Evolutionary conservation across 2,113 vertebrate genomes (phyloP), one percentile per base, ranked within the genome.

Genomic region (Antechinus stuartii): DNA sequence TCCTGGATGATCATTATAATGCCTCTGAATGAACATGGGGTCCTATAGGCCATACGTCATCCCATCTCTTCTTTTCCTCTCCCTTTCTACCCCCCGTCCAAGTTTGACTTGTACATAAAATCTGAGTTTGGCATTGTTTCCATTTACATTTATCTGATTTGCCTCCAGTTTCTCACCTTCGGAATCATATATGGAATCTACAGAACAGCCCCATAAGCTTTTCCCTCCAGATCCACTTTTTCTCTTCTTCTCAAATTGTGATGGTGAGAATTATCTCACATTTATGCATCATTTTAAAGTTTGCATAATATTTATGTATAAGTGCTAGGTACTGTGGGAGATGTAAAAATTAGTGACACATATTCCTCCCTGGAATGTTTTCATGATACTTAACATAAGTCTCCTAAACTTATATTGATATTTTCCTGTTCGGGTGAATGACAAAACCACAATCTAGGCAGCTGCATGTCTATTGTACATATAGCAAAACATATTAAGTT

Each of bases 401-500:
- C 35, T n/a, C 61, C 61, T 76, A n/a, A 76, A 76, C n/a, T 76
- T 19, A 76, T 76, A n/a, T 76, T n/a, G 35, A 76, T 76, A 1
- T n/a, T 76, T 76, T 76, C 57, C 35, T 27, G n/a, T 26, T 30
- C 84, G 56, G 23, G 23, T 90, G 54, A 16, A 89, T 57, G 46
- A 19, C 6, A 0, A 12, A 2, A 2, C 49, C 22, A 22, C 26
- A 95, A 27, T 0, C 0, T 4, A 90, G 2, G 42, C 12, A 93
- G 54, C 55, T 89, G 94, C 11, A 12, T 94, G 91, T 46, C 7
- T 91, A 55, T 94, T 91, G n/a, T 50, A 50, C 19, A 91, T 49
- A 46, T 27, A 61, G 89, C 93, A 92, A 54, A 35, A 68, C 14
- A 24, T 46, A 56, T 42, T 92, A 76, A 92, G 16, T 11, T 54